Base-by-base conservation (phyloP, 2,113 vertebrate genomes). In the Balaenoptera acutorostrata region DNA sequence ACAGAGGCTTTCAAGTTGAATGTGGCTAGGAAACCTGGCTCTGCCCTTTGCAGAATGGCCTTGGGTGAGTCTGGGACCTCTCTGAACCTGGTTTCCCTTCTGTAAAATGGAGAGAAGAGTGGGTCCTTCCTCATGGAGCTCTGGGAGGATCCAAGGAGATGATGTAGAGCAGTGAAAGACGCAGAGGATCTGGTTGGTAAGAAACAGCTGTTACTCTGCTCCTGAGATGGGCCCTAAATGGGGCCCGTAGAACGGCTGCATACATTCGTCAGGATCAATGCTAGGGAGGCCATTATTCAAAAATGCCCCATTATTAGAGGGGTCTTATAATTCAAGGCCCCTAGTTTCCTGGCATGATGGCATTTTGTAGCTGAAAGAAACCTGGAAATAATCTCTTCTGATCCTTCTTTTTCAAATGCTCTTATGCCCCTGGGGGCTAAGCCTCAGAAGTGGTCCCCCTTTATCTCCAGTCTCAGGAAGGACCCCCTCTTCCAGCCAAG, bases 361-460 rank as follows among this genome's bases (percentile, higher is more conserved):
- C 44, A 64, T 95, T 93, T 44, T 41, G 7, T 66, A 82, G 52
- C 23, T 64, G 36, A 52, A 96, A 87, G 80, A 63, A 90, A 85
- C 5, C n/a, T 68, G 39, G n/a, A 95, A 59, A 6, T 57, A 71
- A 86, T 89, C 33, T 57, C 12, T 90, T 91, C n/a, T 72, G 2
- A 81, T 68, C 21, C 14, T 15, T 78, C 31, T 69, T 92, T 89
- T 77, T 69, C 68, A 93, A 81, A 39, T 84, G 68, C 39, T 61
- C 52, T 83, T 61, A 7, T 39, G 23, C 59, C 41, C 9, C 33
- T 27, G 59, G 92, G n/a, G 2, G 55, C 29, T 9, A 33, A 80
- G 10, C 7, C 49, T 61, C 69, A 23, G 13, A 33, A 4, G 1
- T 11, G 59, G 25, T 8, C 1, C 3, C 10, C 33, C n/a, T 23